Base-by-base conservation (phyloP, 2,888 invertebrate species). In the Harpalus rufipes region DNA sequence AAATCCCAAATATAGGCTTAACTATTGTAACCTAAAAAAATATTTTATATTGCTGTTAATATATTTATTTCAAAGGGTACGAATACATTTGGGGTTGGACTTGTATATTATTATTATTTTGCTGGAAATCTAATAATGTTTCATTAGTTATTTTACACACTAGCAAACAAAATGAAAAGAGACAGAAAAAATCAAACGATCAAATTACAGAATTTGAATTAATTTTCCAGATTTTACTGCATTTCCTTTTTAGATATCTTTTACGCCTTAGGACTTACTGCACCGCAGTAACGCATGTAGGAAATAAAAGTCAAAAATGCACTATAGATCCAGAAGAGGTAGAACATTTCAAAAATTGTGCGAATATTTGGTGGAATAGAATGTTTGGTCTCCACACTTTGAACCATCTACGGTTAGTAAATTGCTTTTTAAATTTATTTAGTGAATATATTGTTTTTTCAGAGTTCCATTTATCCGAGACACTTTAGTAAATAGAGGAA, bases 341-440 rank as follows among this genome's bases (percentile, higher is more conserved):
- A 0, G 89, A 92, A 56, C 92, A 93, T 86, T 96, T 95, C 90
- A 91, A 93, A 16, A 92, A 92, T 80, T 90, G 93, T 59, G 92
- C 93, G 5, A 88, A 92, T 0, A 91, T 92, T 10, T 98, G 98
- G 98, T 97, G 97, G 97, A 92, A 96, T 88, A 92, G 92, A 84
- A 92, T 96, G 90, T 93, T 92, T 88, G 92, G 94, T 0, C 92
- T 99, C 0, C 97, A 98, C 91, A 91, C 95, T 0, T 92, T 97
- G 90, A 98, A 98, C 91, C 92, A 93, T 88, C 88, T 97, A 7
- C 92, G 94, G 93, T 92, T 88, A 81, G 81, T 86, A 18, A 12
- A 10, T 16, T 18, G 1, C 39, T 8, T 12, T n/a, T 10, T 21
- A 21, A 7, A 44, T 7, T 44, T 44, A 10, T 44, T 44, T 44